Conservation (phyloP, 2,888 invertebrate genomes). For the Polydesmus complanatus region DNA sequence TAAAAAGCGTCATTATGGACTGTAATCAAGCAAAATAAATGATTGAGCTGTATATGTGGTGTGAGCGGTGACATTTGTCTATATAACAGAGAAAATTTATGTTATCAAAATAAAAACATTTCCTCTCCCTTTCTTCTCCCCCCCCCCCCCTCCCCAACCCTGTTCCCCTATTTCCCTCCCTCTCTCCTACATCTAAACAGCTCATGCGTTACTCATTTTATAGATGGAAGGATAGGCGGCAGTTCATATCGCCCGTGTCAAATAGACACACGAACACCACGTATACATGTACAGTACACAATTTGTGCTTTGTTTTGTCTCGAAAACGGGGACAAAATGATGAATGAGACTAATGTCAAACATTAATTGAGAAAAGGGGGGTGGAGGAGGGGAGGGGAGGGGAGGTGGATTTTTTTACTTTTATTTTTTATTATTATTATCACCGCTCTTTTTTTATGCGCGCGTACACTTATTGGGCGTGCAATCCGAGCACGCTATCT, state of each 20-base stretch:
- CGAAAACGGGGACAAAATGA: neutral
- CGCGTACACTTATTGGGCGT: neutral
- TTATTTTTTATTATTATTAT: neutral
- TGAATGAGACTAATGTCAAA: slow-evolving; percentile 4
- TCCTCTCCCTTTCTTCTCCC: neutral
- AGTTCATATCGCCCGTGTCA: neutral
- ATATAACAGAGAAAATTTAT: neutral
- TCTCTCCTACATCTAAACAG: neutral
- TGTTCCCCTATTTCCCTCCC: too few species aligned
- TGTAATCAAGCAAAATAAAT: neutral
- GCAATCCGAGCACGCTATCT: neutral
- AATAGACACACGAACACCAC: neutral
- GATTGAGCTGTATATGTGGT: neutral
- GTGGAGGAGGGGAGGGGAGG: neutral
- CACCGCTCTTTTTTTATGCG: too few species aligned
- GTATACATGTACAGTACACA: neutral
- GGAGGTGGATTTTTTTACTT: too few species aligned
- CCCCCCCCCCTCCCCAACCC: neutral
- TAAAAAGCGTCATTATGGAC: neutral
- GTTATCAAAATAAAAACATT: neutral
- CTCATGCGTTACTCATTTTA: neutral
- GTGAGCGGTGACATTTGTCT: neutral
- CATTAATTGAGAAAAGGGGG: slow-evolving; percentile 7
- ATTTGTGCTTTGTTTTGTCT: neutral
- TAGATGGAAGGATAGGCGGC: neutral